Evolutionary conservation across 2,113 vertebrate species (phyloP), one percentile per base, ranked within the genome.

Genomic region (Atlantisia rogersi): DNA sequence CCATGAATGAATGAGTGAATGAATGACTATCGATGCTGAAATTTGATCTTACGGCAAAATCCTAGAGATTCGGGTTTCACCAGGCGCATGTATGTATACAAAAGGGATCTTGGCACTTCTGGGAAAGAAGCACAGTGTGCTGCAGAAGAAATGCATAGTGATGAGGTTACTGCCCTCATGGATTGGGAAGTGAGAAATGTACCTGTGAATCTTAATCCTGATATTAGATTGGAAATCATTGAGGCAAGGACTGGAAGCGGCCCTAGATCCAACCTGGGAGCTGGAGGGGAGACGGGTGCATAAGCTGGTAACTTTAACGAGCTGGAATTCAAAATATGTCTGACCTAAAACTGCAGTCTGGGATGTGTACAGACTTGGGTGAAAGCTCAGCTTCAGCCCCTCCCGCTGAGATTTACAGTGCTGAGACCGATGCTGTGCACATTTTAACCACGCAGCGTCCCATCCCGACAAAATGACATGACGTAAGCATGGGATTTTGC

Each of bases 321-420:
- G 37, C 40, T 92, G 83, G 94, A 96, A 94, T 94, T 94, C 88
- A 89, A 91, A 95, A 85, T 87, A 95, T 92, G 86, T 59, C 50
- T 7, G 14, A 84, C 44, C 58, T 94, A 82, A 92, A 88, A 69
- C 37, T 40, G 58, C 53, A 75, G 73, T 31, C 63, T 63, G 76
- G 31, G 39, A 84, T 4, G 0, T 50, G 53, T 44, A 76, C 5
- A 1, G 74, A 31, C 86, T 35, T 46, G 65, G 69, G 19, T 42
- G 21, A 88, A 65, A 62, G 62, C 63, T 89, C 48, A 65, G 65
- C 53, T 91, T 48, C 58, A 73, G 24, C 16, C 70, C 37, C 37
- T 62, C 3, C 0, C 21, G 15, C 32, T 73, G 58, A 62, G 55
- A 63, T 87, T 86, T 39, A 56, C 25, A 48, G 48, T 7, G 32